These are phyloP conservation scores for Micrasema longulum DNA, from an alignment of 1,140 invertebrate genomes.

Conservation along the genomic window DNA sequence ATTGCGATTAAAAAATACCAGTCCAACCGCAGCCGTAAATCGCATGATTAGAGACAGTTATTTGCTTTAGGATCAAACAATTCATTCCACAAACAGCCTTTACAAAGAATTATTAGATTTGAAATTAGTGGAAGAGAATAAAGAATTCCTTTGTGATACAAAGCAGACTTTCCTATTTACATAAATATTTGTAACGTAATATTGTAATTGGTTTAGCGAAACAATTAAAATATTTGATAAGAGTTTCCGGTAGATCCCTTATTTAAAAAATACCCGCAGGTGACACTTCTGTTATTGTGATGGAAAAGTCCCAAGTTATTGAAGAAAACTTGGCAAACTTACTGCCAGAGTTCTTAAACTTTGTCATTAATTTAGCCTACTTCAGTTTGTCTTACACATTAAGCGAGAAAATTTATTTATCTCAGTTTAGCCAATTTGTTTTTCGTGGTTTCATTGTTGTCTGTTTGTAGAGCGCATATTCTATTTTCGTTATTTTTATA, in stretches of 20 bases:
- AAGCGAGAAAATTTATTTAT: constrained; percentile 13
- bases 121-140: too few species aligned
- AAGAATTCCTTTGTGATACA: too few species aligned
- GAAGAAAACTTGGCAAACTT: constrained; percentile 21
- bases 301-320: constrained; percentile 11
- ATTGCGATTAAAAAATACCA: constrained; percentile 1
- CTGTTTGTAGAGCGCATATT: too few species aligned
- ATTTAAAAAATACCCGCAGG: not conserved
- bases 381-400: constrained; percentile 27
- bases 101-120: too few species aligned
- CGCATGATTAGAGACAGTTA: not conserved
- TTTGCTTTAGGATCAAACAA: too few species aligned
- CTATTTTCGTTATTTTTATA: too few species aligned
- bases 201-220: too few species aligned
- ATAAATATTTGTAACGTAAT: too few species aligned
- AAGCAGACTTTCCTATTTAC: too few species aligned
- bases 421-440: constrained; percentile 13
- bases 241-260: too few species aligned
- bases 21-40: not conserved
- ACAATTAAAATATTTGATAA: too few species aligned
- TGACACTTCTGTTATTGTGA: constrained; percentile 11
- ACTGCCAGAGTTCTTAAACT: constrained; percentile 13
- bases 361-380: constrained; percentile 21
- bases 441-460: constrained; percentile 15
- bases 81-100: too few species aligned